A percentile compares a stretch with the other conserved stretches of the same genome.
Evolutionary conservation across 2,888 invertebrate species (phyloP).

Genomic region (Acrobasis repandana): DNA sequence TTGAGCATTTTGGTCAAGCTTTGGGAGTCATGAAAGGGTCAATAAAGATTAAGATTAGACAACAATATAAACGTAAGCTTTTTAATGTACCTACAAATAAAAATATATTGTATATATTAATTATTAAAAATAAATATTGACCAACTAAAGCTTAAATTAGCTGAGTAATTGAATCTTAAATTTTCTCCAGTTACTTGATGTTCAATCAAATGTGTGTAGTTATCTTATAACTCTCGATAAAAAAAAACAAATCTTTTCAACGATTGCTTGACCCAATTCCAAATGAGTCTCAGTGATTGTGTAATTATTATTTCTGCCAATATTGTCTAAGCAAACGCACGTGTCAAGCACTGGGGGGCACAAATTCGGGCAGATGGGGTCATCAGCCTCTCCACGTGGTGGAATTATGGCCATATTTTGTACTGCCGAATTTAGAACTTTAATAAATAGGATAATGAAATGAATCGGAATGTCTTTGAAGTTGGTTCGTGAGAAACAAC

Average conservation of each 20-base stretch:
- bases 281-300: background rate
- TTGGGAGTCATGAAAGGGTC: background rate
- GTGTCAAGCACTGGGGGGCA: conserved; percentile 53
- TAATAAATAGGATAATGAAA: conserved; percentile 17
- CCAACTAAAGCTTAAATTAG: too few species aligned
- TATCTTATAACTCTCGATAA: too few species aligned
- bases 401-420: conserved; percentile 41
- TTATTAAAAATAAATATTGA: too few species aligned
- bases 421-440: conserved; percentile 31
- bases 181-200: too few species aligned
- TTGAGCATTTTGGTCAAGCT: background rate
- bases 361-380: conserved; percentile 52
- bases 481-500: background rate
- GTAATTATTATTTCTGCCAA: conserved; percentile 47
- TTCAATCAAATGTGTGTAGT: too few species aligned
- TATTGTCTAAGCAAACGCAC: conserved; percentile 46
- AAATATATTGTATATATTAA: too few species aligned
- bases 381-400: conserved; percentile 62
- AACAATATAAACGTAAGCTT: too few species aligned
- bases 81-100: too few species aligned
- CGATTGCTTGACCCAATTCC: conserved; percentile 1
- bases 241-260: background rate
- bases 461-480: conserved; percentile 1
- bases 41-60: background rate
- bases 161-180: too few species aligned